Base-by-base conservation (phyloP, 2,113 vertebrate genomes). In the Clarias magur region DNA sequence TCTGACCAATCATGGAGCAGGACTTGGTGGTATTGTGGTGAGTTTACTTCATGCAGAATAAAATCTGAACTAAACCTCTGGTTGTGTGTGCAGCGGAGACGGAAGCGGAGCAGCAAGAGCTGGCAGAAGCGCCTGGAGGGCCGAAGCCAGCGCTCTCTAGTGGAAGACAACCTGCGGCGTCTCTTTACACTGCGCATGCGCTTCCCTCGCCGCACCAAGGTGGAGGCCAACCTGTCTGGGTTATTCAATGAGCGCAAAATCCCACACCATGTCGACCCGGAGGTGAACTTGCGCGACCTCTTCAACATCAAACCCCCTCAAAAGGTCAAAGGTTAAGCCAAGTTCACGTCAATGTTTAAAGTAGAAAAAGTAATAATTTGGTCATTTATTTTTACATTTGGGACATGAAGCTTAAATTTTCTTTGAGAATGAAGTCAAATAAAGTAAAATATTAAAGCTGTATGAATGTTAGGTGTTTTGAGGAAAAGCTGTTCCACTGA, bases 201-300 rank as follows among this genome's bases (percentile, higher is more conserved):
- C 0, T 70, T 96, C 84, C 90, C 92, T 13, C 87, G 92, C 57
- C 93, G 93, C 0, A 75, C 93, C 75, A 96, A 94, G 70, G 86
- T 95, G 86, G 96, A 96, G 88, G 86, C 92, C 0, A 90, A 96
- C 91, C 95, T 96, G 21, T 87, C 94, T 0, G 92, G 94, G 3
- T 94, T 96, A 67, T 96, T 96, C 92, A 96, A 93, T n/a, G 95
- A 96, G 68, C 93, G 95, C n/a, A 95, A 94, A 89, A 93, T 95
- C 86, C 93, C 92, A 0, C 95, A 94, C 42, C 91, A 91, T 12
- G 92, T 96, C 0, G 95, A 95, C 82, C 93, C 94, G 0, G 96
- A 96, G 65, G 95, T 94, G 65, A 95, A 96, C 91, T 93, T 96
- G 70, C 87, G 92, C 0, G 81, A 78, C 57, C 90, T 96, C 76